These are phyloP conservation scores for Erpetoichthys calabaricus DNA, from an alignment of 2,797 vertebrate genomes.

Conservation along the genomic window DNA sequence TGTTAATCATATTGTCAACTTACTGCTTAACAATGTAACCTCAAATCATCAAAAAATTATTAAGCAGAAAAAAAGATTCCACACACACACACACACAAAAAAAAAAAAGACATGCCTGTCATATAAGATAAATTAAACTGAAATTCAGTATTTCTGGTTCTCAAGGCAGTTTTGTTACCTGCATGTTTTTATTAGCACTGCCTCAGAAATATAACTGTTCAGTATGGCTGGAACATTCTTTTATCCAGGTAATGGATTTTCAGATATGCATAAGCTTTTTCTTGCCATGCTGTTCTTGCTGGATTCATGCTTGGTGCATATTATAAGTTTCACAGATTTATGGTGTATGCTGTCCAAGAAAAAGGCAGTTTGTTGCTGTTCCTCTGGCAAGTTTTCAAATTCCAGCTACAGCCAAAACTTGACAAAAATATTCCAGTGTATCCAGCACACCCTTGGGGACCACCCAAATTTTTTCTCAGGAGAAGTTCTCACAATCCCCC, in stretches of 20 bases:
- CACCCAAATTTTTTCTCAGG: neutral
- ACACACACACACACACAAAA: neutral
- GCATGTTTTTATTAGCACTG: no score
- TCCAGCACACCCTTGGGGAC: neutral
- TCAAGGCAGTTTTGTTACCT: no score
- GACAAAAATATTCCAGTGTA: conserved; percentile 10
- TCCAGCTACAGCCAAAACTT: neutral
- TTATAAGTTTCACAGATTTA: neutral
- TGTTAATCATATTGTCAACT: no score
- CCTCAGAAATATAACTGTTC: no score
- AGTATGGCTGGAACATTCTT: no score
- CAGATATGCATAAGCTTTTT: no score
- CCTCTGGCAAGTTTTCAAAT: conserved; percentile 5
- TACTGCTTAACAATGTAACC: no score
- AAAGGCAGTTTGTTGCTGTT: conserved; percentile 1
- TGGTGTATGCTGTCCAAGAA: neutral
- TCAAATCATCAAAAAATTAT: neutral
- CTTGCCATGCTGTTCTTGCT: neutral
- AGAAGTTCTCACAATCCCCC: conserved; percentile 7
- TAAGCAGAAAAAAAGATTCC: neutral
- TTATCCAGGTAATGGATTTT: no score
- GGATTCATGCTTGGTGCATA: neutral
- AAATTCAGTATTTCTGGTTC: no score
- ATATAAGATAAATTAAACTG: neutral
- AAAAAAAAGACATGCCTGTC: neutral